phyloP scores from a whole-genome alignment of 2,797 vertebrate genomes.

The Amniataba percoides region DNA sequence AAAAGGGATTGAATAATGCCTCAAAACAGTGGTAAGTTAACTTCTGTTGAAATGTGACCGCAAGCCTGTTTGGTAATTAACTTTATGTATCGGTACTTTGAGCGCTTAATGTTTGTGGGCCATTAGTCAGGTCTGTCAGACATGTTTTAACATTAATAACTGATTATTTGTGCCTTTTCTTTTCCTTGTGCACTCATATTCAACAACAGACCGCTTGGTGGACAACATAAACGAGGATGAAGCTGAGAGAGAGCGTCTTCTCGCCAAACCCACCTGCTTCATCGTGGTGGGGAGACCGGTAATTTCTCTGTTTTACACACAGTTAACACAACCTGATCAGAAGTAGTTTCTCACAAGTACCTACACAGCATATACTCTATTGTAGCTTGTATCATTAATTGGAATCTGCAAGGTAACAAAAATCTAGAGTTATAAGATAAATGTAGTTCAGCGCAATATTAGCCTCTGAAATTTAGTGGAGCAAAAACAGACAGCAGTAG shows the following conservation, averaged over 20 bases:
- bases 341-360: background rate
- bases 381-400: too few relatives aligned
- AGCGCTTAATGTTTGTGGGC: too few relatives aligned
- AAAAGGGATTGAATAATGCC: background rate
- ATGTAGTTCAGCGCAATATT: too few relatives aligned
- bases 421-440: too few relatives aligned
- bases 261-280: slow-evolving; percentile 91
- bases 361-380: background rate
- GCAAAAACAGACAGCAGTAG: too few relatives aligned
- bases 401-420: too few relatives aligned
- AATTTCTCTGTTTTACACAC: slow-evolving; percentile 65
- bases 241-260: slow-evolving; percentile 86
- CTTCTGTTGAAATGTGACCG: background rate
- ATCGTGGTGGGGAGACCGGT: slow-evolving; percentile 94
- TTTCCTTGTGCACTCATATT: background rate
- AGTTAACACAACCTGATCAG: background rate
- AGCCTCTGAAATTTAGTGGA: too few relatives aligned
- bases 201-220: slow-evolving; percentile 66
- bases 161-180: background rate
- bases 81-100: background rate
- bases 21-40: slow-evolving; percentile 22
- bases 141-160: background rate
- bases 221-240: slow-evolving; percentile 92
- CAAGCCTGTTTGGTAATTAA: background rate
- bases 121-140: background rate